Percentiles rank a stretch among this genome's conserved stretches.
Evolutionary conservation across 2,888 invertebrate species (phyloP).

Genomic region (Heteropelma amictum): DNA sequence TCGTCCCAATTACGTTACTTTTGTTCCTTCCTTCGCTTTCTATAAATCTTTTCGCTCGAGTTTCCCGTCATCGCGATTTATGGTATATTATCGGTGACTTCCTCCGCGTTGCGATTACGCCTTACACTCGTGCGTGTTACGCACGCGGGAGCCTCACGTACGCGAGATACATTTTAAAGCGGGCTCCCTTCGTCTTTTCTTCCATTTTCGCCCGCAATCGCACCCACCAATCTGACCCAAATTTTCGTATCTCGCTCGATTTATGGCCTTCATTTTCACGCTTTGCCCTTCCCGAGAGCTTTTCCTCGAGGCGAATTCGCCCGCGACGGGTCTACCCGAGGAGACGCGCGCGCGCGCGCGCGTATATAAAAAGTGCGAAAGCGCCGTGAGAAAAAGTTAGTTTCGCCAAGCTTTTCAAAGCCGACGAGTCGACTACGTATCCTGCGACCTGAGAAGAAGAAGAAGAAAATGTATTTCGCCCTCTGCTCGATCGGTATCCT

Average conservation of each 20-base stretch:
- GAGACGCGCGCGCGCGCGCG: too few relatives aligned
- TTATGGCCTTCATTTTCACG: conserved; percentile 7
- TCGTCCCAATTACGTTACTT: too few relatives aligned
- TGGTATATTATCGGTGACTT: too few relatives aligned
- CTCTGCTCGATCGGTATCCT: neutral
- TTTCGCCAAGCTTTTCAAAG: conserved; percentile 5
- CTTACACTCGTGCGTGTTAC: neutral
- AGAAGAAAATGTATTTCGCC: conserved; percentile 17
- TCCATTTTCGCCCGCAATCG: conserved; percentile 5
- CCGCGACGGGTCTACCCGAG: too few relatives aligned
- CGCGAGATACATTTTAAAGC: conserved; percentile 58
- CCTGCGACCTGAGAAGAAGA: neutral
- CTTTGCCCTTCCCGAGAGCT: neutral
- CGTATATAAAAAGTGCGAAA: conserved; percentile 34
- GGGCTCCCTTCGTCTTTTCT: neutral
- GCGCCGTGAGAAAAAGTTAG: neutral
- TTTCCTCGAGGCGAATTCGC: neutral
- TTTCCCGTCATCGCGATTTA: too few relatives aligned
- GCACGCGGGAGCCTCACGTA: conserved; percentile 13
- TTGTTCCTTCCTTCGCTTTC: too few relatives aligned
- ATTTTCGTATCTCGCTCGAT: conserved; percentile 54
- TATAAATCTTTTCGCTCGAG: too few relatives aligned
- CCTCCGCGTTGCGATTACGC: conserved; percentile 35
- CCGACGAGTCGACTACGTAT: too few relatives aligned
- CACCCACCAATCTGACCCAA: conserved; percentile 59